These are phyloP conservation scores for Homalodisca vitripennis DNA, from an alignment of 1,140 invertebrate genomes.

Conservation along the genomic window DNA sequence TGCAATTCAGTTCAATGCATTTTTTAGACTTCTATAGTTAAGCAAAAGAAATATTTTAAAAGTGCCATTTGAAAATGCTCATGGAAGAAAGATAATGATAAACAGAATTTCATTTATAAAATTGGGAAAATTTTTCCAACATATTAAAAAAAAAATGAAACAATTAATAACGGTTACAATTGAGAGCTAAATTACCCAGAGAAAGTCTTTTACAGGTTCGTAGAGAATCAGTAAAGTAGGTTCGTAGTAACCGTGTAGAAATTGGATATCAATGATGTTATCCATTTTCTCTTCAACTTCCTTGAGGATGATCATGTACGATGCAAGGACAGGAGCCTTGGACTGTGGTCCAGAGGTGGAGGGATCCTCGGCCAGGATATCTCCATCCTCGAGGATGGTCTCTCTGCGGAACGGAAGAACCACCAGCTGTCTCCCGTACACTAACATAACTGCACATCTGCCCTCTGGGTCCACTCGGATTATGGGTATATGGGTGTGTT, in stretches of 20 bases:
- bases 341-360: slow-evolving; percentile 43
- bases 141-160: too few relatives aligned
- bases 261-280: slow-evolving; percentile 95
- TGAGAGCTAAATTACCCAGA: too few relatives aligned
- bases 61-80: too few relatives aligned
- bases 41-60: too few relatives aligned
- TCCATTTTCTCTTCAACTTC: slow-evolving; percentile 90
- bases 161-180: too few relatives aligned
- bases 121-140: too few relatives aligned
- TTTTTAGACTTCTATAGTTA: too few relatives aligned
- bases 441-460: slow-evolving; percentile 94
- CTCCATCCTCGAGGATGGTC: slow-evolving; percentile 70
- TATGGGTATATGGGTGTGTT: slow-evolving; percentile 79
- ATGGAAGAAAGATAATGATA: too few relatives aligned
- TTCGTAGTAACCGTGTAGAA: slow-evolving; percentile 98
- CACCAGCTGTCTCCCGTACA: slow-evolving; percentile 91
- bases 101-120: too few relatives aligned
- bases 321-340: slow-evolving; percentile 76
- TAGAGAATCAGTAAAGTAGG: slow-evolving; percentile 95
- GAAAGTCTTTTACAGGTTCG: slow-evolving; percentile 95
- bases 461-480: slow-evolving; percentile 95
- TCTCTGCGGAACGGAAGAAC: slow-evolving; percentile 93
- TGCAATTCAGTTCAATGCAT: too few relatives aligned
- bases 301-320: slow-evolving; percentile 87
- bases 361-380: slow-evolving; percentile 47